These are phyloP conservation scores for Eilema sororculum DNA, from an alignment of 2,888 invertebrate genomes.

Conservation along the genomic window DNA sequence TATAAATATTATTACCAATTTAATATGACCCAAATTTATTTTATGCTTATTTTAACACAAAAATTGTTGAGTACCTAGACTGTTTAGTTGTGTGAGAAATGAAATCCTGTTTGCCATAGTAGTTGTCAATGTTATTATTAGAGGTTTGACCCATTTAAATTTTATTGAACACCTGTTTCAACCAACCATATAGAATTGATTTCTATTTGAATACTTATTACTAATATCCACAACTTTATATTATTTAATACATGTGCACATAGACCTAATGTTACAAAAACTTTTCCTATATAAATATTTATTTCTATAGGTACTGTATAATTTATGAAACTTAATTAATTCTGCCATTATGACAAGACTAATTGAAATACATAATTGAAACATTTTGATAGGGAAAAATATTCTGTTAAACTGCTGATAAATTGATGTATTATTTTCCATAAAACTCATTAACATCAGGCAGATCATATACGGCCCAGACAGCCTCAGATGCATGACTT, in stretches of 20 bases:
- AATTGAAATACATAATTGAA: background rate
- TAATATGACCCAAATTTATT: slow-evolving; percentile 5
- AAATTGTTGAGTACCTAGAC: background rate
- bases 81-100: background rate
- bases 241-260: background rate
- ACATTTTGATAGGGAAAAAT: too few species aligned
- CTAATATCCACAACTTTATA: background rate
- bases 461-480: too few species aligned
- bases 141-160: background rate
- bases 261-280: background rate
- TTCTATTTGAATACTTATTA: background rate
- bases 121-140: background rate
- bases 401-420: too few species aligned
- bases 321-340: too few species aligned
- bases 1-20: background rate
- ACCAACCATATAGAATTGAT: background rate
- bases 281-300: background rate
- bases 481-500: too few species aligned
- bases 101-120: background rate
- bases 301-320: background rate
- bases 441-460: too few species aligned
- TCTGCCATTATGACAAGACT: background rate
- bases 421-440: too few species aligned
- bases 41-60: background rate
- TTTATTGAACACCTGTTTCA: background rate